phyloP scores from a whole-genome alignment of 2,113 vertebrate species.

The Gyps fulvus region DNA sequence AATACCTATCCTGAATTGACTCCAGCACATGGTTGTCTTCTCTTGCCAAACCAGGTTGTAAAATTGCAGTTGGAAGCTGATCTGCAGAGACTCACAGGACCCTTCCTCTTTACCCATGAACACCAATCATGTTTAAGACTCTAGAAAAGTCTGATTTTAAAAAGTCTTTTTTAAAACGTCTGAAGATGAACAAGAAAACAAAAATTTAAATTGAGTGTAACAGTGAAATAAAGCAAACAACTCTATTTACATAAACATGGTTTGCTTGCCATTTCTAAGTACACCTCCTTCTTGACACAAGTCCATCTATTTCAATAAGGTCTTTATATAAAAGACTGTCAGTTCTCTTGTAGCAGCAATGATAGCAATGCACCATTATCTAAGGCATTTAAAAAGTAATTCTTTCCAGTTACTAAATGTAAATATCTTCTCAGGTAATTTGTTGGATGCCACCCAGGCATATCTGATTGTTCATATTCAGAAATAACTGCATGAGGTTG shows the following conservation, averaged over 20 bases:
- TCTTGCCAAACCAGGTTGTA: neutral
- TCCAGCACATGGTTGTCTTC: neutral
- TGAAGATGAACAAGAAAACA: neutral
- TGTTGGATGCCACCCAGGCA: neutral
- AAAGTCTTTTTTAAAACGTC: too few relatives aligned
- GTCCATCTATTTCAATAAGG: neutral
- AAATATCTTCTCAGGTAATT: neutral
- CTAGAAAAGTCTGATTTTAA: neutral
- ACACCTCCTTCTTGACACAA: neutral
- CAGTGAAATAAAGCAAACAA: neutral
- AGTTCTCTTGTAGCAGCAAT: neutral
- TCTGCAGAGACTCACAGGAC: neutral
- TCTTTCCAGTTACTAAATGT: neutral
- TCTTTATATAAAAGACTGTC: neutral
- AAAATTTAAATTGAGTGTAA: neutral
- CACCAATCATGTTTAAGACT: neutral
- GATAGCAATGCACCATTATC: neutral
- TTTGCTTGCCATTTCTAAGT: neutral
- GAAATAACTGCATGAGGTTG: neutral
- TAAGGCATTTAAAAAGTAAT: neutral
- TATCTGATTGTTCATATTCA: neutral
- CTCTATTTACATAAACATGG: neutral
- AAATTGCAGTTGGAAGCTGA: neutral
- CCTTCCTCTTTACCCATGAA: neutral
- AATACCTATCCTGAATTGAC: neutral